A percentile compares a stretch with the other conserved stretches of the same genome.
Evolutionary conservation across 2,888 invertebrate species (phyloP).

Genomic region (Melanchra persicariae): DNA sequence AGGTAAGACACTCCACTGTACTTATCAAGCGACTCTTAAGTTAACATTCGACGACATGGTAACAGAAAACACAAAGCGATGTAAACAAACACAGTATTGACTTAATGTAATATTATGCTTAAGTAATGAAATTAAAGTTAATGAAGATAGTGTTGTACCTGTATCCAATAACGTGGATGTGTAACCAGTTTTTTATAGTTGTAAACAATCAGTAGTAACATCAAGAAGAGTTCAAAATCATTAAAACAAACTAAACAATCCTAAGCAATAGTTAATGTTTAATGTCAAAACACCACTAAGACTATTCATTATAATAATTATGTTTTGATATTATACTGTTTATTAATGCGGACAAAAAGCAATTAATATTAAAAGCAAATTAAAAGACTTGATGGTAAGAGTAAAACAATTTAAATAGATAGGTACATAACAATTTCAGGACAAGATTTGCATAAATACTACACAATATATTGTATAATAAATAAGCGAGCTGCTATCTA

Average conservation of each 20-base stretch:
- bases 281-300: neutral
- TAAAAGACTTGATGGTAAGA: conserved; percentile 10
- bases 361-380: neutral
- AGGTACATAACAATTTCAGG: conserved; percentile 13
- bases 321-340: neutral
- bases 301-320: neutral
- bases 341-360: neutral
- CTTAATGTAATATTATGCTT: conserved; percentile 35
- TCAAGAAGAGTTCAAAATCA: conserved; percentile 1
- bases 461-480: conserved; percentile 14
- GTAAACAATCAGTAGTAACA: conserved; percentile 11
- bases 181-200: conserved; percentile 1
- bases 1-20: conserved; percentile 78
- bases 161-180: conserved; percentile 33
- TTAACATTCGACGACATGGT: conserved; percentile 55
- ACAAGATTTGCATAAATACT: conserved; percentile 33
- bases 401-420: neutral
- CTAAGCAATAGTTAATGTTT: neutral
- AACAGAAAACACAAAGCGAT: conserved; percentile 62
- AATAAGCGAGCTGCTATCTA: conserved; percentile 15
- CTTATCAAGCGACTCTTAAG: conserved; percentile 50
- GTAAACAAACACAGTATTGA: conserved; percentile 59
- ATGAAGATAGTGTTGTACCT: conserved; percentile 28
- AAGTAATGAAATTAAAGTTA: conserved; percentile 29
- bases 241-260: neutral